These are phyloP conservation scores for Beroe ovata DNA, from an alignment of 37 sponge, comb jelly and placozoan species.

Conservation along the genomic window DNA sequence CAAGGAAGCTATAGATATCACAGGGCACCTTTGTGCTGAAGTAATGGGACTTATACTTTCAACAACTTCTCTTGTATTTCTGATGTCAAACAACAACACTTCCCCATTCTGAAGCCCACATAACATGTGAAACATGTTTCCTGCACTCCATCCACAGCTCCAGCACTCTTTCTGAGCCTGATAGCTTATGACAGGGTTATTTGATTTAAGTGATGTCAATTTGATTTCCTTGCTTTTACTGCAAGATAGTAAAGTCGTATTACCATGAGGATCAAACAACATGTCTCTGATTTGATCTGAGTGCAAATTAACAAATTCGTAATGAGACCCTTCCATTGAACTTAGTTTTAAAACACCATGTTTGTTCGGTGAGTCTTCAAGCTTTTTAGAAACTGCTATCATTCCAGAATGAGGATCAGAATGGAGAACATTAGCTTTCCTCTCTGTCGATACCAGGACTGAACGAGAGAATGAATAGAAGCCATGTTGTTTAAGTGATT, in stretches of 20 bases:
- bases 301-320: constrained; percentile 50
- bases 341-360: constrained; percentile 37
- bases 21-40: neutral
- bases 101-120: constrained; percentile 58
- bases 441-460: neutral
- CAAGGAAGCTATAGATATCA: constrained; percentile 4
- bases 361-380: neutral
- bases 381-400: constrained; percentile 50
- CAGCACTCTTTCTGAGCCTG: constrained; percentile 11
- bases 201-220: constrained; percentile 50
- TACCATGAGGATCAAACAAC: constrained; percentile 59
- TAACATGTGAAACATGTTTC: neutral
- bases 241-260: constrained; percentile 30
- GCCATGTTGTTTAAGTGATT: constrained; percentile 9
- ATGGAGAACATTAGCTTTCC: constrained; percentile 17
- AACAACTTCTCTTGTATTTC: constrained; percentile 24
- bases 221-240: constrained; percentile 35
- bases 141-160: constrained; percentile 59
- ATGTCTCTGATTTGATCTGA: neutral
- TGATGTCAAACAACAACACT: constrained; percentile 34
- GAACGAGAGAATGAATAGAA: neutral
- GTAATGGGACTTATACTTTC: neutral
- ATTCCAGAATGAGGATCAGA: constrained; percentile 24
- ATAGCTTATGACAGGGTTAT: constrained; percentile 35
- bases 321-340: constrained; percentile 34